Base-by-base conservation (phyloP, 2,797 vertebrate species). In the Chaetodon trifasciatus region DNA sequence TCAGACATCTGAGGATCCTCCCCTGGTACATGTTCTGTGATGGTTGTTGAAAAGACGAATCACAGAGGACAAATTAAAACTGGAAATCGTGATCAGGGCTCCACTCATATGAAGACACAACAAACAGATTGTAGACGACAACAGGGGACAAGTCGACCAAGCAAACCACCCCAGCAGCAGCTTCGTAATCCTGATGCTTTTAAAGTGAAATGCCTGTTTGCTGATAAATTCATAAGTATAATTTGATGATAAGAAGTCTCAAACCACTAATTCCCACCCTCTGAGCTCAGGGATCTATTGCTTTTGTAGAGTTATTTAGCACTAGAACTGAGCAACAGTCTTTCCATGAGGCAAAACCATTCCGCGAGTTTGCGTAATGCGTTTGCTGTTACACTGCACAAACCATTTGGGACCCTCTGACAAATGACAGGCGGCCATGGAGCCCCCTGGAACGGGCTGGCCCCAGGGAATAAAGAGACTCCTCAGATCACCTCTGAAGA, bases 1-100 rank as follows among this genome's bases (percentile, higher is more conserved):
- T 94, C 88, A 0, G 94, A 90, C 72, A 42, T 42, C 89, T 94
- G 89, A 16, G 60, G 55, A 46, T 88, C 93, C 39, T 94, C 93
- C 61, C 94, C 95, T 2, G 92, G 81, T 5, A 75, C 80, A 0
- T 60, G 60, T 5, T 95, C 94, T 95, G 88, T n/a, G 58, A 64
- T 5, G 44, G 71, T 57, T 24, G 64, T 58, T 40, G 37, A 49
- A 65, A 4, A 53, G 32, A 76, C 50, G 40, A 49, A 86, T 70
- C 76, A 85, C n/a, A 89, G 21, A 57, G 37, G 39, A 71, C 21
- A 53, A 47, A 76, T 86, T 74, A 83, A 49, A 76, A 44, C 28
- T 62, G 44, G 69, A 57, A 72, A 65, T 57, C 47, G 12, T 5
- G 2, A 70, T 74, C 53, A 17, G 10, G 0, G 15, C 10, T n/a